Evolutionary conservation across 1,140 invertebrate genomes (phyloP), one percentile per base, ranked within the genome.

Genomic region (Euura saliciscinereae): DNA sequence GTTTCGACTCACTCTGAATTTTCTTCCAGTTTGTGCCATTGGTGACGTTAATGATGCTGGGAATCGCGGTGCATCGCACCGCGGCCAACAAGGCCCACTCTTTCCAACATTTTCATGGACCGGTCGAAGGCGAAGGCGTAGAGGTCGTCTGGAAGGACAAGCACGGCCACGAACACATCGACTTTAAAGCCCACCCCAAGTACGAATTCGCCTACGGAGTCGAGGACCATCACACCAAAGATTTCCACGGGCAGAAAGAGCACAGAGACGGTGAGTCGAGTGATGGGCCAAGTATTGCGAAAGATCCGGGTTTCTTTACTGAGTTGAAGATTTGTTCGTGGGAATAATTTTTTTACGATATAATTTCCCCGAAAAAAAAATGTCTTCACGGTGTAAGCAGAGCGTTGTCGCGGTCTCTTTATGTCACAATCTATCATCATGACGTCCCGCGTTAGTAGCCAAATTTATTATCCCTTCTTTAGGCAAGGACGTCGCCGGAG

Each of bases 161-260:
- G 44, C 79, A 85, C 43, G 86, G 85, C 4, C 77, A 81, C 43
- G 69, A 81, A n/a, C 78, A 85, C 66, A 78, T 80, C 66, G 84
- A 87, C 77, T 86, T 83, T 74, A 80, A 87, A 13, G 88, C 88
- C 13, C 86, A 88, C 72, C 88, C 88, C 11, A 85, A 28, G 28
- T 92, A 92, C 83, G 85, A 88, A 75, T 92, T 91, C 81, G 90
- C 91, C 77, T 92, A 92, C 76, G 91, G 90, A 1, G 90, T 92
- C 11, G 89, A 90, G 75, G 91, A 92, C 76, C 88, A 89, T 42
- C 82, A 89, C 69, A 92, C 91, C 7, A 90, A 90, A 42, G 91
- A 92, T 79, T 89, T 89, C 77, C 91, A 92, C 75, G 88, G 89
- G 2, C 91, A 91, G 77, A 86, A 88, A 66, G 91, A 92, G 77